phyloP scores from a whole-genome alignment of 2,113 vertebrate genomes.

The Apodemus speciosus region DNA sequence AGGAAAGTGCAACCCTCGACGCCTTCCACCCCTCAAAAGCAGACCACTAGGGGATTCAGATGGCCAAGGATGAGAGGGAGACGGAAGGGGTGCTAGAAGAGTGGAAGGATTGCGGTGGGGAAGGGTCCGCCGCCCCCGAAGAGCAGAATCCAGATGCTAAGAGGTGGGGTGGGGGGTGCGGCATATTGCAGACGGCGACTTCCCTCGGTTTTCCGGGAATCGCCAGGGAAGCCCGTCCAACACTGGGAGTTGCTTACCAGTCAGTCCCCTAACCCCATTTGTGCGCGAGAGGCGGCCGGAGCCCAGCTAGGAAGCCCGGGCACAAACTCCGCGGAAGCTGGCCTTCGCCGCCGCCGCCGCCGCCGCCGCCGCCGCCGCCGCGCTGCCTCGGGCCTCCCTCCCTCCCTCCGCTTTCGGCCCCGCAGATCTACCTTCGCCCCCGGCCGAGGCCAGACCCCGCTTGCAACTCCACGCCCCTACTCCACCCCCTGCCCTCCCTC shows the following conservation, averaged over 20 bases:
- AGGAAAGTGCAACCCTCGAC: constrained; percentile 33
- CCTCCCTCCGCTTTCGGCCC: constrained; percentile 69
- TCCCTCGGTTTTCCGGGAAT: constrained; percentile 69
- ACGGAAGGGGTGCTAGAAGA: constrained; percentile 29
- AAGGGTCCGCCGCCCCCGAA: constrained; percentile 61
- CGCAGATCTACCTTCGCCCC: constrained; percentile 81
- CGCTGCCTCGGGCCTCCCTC: constrained; percentile 77
- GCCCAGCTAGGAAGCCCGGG: constrained; percentile 67
- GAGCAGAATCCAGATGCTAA: constrained; percentile 73
- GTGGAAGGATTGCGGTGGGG: constrained; percentile 47
- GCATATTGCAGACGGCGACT: constrained; percentile 62
- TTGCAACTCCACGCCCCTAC: constrained; percentile 80
- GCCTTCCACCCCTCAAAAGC: constrained; percentile 39
- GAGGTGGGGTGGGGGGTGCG: constrained; percentile 60
- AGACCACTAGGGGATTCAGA: constrained; percentile 42
- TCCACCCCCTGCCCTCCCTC: constrained; percentile 77
- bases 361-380: constrained; percentile 42
- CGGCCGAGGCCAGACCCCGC: constrained; percentile 79
- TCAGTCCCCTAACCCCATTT: constrained; percentile 75
- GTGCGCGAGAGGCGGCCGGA: constrained; percentile 66
- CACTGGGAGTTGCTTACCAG: constrained; percentile 75
- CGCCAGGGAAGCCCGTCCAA: constrained; percentile 71
- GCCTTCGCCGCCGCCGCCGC: constrained; percentile 73
- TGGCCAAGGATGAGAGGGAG: not conserved
- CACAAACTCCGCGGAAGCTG: constrained; percentile 82